Percentiles rank a stretch among this genome's conserved stretches.
Conservation (phyloP, 1,140 invertebrate genomes). For the Paraescarpia echinospica region DNA sequence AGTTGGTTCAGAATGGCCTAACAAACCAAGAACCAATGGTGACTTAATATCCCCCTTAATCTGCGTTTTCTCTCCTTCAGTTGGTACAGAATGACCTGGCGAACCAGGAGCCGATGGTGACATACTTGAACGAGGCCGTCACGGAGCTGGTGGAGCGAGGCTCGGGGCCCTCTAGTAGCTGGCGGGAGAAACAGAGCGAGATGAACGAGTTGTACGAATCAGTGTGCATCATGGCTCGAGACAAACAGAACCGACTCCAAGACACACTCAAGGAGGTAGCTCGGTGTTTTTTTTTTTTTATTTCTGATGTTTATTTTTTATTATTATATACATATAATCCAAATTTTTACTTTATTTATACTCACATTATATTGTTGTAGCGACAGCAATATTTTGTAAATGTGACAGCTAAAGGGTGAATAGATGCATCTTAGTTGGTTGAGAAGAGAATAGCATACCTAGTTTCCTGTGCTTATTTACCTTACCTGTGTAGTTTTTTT, state of each 20-base stretch:
- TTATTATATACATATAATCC: neutral
- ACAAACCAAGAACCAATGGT: no score
- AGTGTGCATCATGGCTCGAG: conserved; percentile 81
- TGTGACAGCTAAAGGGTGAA: no score
- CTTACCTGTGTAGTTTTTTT: no score
- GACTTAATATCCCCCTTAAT: no score
- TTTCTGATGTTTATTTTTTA: neutral
- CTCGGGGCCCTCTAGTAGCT: conserved; percentile 46
- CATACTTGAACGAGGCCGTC: conserved; percentile 80
- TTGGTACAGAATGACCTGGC: conserved; percentile 24
- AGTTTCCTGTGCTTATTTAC: no score
- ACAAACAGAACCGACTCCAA: conserved; percentile 87
- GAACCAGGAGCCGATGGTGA: conserved; percentile 44
- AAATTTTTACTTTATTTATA: no score
- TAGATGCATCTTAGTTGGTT: no score
- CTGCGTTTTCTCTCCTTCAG: neutral
- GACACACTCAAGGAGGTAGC: conserved; percentile 76
- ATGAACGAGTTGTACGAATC: conserved; percentile 87
- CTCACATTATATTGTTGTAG: no score
- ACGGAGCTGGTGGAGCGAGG: conserved; percentile 67
- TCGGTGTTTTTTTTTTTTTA: neutral
- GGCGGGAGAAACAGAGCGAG: conserved; percentile 71
- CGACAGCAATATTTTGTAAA: no score
- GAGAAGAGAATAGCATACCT: no score
- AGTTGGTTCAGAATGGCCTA: no score